phyloP scores from a whole-genome alignment of 2,113 vertebrate genomes.

The Theristicus caerulescens region DNA sequence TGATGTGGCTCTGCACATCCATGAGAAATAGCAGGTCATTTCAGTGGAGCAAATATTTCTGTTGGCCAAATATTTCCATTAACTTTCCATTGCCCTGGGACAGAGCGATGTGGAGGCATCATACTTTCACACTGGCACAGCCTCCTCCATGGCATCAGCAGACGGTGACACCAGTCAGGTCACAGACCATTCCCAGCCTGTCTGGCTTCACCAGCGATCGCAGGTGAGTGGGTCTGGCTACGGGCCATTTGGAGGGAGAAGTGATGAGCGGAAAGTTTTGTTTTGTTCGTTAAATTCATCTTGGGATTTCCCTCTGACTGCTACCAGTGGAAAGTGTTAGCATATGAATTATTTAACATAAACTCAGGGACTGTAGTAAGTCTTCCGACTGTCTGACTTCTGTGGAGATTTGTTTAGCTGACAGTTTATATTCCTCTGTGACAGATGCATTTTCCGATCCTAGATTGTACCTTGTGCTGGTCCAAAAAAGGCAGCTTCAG shows the following conservation, averaged over 20 bases:
- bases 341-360: slow-evolving; percentile 49
- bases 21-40: background rate
- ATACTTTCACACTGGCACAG: fast-evolving
- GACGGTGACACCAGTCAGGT: background rate
- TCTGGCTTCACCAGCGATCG: fast-evolving
- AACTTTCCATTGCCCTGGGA: background rate
- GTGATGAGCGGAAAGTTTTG: background rate
- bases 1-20: background rate
- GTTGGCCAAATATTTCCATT: background rate
- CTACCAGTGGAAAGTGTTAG: background rate
- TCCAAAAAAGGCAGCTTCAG: slow-evolving; percentile 37
- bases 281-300: slow-evolving; percentile 2
- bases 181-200: background rate
- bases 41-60: background rate
- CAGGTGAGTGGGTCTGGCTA: background rate
- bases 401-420: slow-evolving; percentile 39
- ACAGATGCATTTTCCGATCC: slow-evolving; percentile 54
- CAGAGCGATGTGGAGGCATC: background rate
- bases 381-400: slow-evolving; percentile 61
- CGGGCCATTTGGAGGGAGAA: background rate
- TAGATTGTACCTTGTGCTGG: slow-evolving; percentile 46
- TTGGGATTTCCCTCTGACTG: background rate
- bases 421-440: slow-evolving; percentile 57
- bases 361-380: slow-evolving; percentile 42
- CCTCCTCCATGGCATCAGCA: background rate